These are phyloP conservation scores for Pongo pygmaeus DNA, from an alignment of 2,113 vertebrate genomes.

Conservation along the genomic window DNA sequence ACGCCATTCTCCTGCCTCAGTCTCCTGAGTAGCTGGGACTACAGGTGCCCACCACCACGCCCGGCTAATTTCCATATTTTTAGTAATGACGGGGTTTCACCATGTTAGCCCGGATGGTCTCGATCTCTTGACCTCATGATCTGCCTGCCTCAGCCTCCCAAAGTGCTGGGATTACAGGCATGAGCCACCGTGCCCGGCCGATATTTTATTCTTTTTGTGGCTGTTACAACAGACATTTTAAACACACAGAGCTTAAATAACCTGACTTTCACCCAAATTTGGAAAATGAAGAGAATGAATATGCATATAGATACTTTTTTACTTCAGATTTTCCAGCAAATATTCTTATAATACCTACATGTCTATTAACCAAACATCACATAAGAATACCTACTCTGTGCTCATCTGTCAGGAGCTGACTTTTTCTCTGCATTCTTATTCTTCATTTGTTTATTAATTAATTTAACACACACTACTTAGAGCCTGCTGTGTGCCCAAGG, in stretches of 20 bases:
- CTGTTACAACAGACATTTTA: neutral
- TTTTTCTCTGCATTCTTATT: slow-evolving; percentile 24
- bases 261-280: slow-evolving; percentile 15
- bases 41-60: too few species aligned
- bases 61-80: too few species aligned
- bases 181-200: too few species aligned
- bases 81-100: too few species aligned
- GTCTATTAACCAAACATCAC: neutral
- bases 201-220: too few species aligned
- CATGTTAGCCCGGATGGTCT: too few species aligned
- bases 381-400: neutral
- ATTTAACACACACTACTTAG: neutral
- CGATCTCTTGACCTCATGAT: too few species aligned
- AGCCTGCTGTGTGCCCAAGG: neutral
- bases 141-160: too few species aligned
- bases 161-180: too few species aligned
- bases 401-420: neutral
- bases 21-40: too few species aligned
- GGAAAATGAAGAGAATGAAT: slow-evolving; percentile 27
- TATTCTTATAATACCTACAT: neutral
- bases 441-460: neutral
- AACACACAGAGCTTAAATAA: slow-evolving; percentile 26
- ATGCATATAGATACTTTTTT: neutral
- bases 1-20: too few species aligned
- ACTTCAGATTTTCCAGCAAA: neutral